Conservation (phyloP, 1,140 invertebrate genomes). For the Conus ventricosus region DNA sequence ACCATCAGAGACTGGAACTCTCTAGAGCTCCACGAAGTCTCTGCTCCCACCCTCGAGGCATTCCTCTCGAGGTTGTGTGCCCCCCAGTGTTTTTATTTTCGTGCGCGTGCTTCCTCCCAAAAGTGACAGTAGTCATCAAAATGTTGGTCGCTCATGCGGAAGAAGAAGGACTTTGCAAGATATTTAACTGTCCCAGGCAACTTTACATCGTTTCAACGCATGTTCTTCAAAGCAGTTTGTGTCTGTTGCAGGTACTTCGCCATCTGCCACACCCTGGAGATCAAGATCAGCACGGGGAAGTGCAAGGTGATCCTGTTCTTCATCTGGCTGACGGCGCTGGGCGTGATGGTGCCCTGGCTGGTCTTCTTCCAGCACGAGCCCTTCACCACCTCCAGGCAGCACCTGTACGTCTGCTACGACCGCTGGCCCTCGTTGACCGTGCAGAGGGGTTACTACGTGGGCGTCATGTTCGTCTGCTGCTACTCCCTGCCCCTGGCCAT, state of each 20-base stretch:
- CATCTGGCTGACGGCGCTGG: constrained; percentile 91
- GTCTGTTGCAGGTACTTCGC: constrained; percentile 87
- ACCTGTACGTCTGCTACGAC: constrained; percentile 36
- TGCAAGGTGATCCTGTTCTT: constrained; percentile 90
- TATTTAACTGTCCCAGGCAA: too few species aligned
- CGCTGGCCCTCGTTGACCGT: constrained; percentile 76
- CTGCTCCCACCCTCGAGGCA: too few species aligned
- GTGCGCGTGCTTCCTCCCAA: too few species aligned
- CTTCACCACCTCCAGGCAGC: constrained; percentile 18
- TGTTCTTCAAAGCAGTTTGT: too few species aligned
- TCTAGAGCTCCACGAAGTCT: too few species aligned
- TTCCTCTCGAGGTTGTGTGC: background rate
- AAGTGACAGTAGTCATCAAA: too few species aligned
- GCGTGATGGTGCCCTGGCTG: constrained; percentile 92
- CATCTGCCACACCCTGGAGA: constrained; percentile 94
- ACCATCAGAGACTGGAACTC: too few species aligned
- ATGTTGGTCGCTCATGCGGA: too few species aligned
- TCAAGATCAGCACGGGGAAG: constrained; percentile 90
- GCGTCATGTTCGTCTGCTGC: constrained; percentile 91
- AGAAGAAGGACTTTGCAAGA: too few species aligned
- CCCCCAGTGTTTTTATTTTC: too few species aligned
- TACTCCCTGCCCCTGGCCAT: constrained; percentile 94
- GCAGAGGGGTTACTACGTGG: constrained; percentile 89
- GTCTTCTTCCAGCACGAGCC: constrained; percentile 85
- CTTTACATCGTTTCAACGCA: too few species aligned